Evolutionary conservation across 1,140 invertebrate species (phyloP).

Genomic region (Cotesia chilonis): DNA sequence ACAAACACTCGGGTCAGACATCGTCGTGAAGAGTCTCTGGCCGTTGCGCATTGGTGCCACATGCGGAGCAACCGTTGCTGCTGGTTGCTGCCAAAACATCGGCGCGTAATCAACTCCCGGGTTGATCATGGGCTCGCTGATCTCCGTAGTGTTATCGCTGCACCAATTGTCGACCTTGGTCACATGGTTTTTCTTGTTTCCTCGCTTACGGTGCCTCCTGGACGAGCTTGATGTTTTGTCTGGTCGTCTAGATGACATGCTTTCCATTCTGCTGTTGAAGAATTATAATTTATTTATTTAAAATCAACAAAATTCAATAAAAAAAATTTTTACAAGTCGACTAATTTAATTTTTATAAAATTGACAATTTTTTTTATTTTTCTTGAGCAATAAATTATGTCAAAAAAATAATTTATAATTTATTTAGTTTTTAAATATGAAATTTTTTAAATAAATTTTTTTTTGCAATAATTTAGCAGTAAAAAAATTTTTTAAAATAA

Average conservation of each 20-base stretch:
- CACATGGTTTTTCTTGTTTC: constrained; percentile 24
- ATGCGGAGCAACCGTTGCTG: constrained; percentile 32
- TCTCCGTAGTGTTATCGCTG: constrained; percentile 32
- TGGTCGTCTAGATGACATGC: not conserved
- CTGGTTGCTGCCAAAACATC: constrained; percentile 46
- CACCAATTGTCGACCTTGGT: constrained; percentile 37
- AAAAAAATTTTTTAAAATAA: no score
- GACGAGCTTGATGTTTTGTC: constrained; percentile 7
- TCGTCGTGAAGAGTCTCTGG: constrained; percentile 64
- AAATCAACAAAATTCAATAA: no score
- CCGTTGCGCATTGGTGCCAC: constrained; percentile 48
- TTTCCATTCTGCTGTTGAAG: constrained; percentile 13
- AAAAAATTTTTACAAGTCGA: no score
- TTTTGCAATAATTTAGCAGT: no score
- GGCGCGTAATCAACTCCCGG: constrained; percentile 44
- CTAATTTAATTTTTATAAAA: no score
- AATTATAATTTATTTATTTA: no score
- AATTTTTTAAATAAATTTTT: no score
- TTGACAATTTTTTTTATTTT: no score
- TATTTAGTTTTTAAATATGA: no score
- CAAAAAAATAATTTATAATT: no score
- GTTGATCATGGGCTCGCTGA: constrained; percentile 30
- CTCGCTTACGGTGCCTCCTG: constrained; percentile 35
- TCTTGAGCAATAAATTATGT: no score
- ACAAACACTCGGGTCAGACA: constrained; percentile 65